Evolutionary conservation across 2,888 invertebrate genomes (phyloP), one percentile per base, ranked within the genome.

Genomic region (Volucella inanis): DNA sequence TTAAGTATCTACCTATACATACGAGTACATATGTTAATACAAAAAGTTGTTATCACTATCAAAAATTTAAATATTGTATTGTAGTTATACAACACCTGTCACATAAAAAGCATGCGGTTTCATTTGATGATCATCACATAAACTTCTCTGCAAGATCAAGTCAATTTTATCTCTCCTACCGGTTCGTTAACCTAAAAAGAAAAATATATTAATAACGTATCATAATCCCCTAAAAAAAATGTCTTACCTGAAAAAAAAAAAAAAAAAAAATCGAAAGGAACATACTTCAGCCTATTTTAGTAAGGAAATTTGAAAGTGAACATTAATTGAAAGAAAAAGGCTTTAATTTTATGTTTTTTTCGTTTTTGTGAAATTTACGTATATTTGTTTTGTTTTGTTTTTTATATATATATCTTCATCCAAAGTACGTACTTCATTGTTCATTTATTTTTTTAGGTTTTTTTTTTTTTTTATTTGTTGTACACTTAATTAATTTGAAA

Each of bases 61-160:
- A 65, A 50, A 49, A 31, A 57, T 43, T 39, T 54, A 72, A n/a
- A 61, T 31, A 31, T 31, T 31, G n/a, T 45, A 65, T 57, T 52
- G 39, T 52, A 14, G 52, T 67, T n/a, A 85, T 71, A 85, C 80
- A 80, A 76, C 54, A 85, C 79, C 78, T 85, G 65, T 71, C 55
- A 57, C 38, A 52, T 57, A 64, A 47, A 50, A 14, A 64, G 39
- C 39, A 55, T 49, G 45, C 31, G n/a, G 14, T 4, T 18, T 22
- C 18, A 59, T 11, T 50, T 41, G 39, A 1, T 14, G 52, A 22
- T 9, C 11, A 49, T 15, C 22, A n/a, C 59, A n/a, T 6, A 9
- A 11, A 18, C 3, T 10, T 15, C 9, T 6, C 0, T 8, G 18
- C 50, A n/a, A 3, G 3, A 45, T 67, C 57, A 15, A 39, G 43